These are phyloP conservation scores for Tipula lateralis DNA, from an alignment of 2,888 invertebrate species.

Conservation along the genomic window DNA sequence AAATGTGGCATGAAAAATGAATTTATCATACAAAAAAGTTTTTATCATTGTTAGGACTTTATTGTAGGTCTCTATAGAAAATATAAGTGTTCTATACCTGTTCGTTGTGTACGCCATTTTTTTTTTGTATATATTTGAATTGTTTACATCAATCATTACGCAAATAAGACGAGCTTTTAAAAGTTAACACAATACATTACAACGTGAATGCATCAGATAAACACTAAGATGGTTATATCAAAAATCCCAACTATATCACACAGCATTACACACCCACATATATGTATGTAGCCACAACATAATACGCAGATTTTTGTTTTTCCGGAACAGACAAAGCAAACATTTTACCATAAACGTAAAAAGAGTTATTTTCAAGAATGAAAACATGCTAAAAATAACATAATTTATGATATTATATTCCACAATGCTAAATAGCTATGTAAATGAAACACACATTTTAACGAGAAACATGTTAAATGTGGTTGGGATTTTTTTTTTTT, in stretches of 20 bases:
- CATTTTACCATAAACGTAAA: neutral
- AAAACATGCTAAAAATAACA: neutral
- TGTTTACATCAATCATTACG: neutral
- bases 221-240: too few relatives aligned
- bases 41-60: neutral
- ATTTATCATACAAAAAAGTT: neutral
- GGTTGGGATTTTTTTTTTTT: neutral
- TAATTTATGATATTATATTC: neutral
- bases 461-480: neutral
- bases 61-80: neutral
- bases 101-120: neutral
- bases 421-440: neutral
- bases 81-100: neutral
- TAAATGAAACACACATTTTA: neutral
- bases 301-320: neutral
- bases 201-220: neutral
- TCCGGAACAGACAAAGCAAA: neutral
- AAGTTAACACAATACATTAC: too few relatives aligned
- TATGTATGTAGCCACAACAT: too few relatives aligned
- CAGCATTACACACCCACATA: too few relatives aligned
- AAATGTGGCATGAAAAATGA: neutral
- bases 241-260: neutral
- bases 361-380: neutral
- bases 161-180: too few relatives aligned
- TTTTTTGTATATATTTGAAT: neutral